These are phyloP conservation scores for Penaeus monodon DNA, from an alignment of 2,888 invertebrate species.

Conservation along the genomic window DNA sequence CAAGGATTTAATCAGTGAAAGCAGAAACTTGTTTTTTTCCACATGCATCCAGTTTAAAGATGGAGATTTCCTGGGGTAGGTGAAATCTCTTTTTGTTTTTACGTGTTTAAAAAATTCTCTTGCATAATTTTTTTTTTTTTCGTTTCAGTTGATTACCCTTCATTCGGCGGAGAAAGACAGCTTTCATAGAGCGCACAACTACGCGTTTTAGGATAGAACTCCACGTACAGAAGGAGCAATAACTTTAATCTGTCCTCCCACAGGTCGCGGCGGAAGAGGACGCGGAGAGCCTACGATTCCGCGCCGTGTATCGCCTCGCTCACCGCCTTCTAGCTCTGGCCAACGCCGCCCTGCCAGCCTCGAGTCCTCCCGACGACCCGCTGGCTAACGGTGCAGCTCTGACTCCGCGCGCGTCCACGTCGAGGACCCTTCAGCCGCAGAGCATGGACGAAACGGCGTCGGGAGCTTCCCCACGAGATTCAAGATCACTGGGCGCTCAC, in stretches of 20 bases:
- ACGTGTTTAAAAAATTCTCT: too few relatives aligned
- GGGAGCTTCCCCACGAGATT: not conserved
- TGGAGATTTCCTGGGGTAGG: too few relatives aligned
- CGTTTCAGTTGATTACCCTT: too few relatives aligned
- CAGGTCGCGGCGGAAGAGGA: conserved; percentile 25
- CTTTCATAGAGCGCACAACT: too few relatives aligned
- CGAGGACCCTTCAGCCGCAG: not conserved
- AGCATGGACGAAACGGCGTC: not conserved
- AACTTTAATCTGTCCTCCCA: not conserved
- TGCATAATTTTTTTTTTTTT: too few relatives aligned
- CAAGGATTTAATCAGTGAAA: too few relatives aligned
- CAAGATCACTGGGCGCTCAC: not conserved
- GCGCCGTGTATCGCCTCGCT: conserved; percentile 41
- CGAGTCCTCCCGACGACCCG: not conserved
- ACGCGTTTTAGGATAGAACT: too few relatives aligned
- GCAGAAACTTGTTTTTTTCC: too few relatives aligned
- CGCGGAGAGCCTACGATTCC: conserved; percentile 6
- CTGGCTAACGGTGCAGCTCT: conserved; percentile 75
- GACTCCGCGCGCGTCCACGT: conserved; percentile 71
- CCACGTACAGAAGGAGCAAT: too few relatives aligned
- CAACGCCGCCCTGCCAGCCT: not conserved
- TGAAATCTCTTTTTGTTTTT: too few relatives aligned
- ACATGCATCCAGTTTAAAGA: too few relatives aligned
- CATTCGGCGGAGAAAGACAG: too few relatives aligned
- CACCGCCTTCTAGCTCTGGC: conserved; percentile 41